phyloP scores from a whole-genome alignment of 2,113 vertebrate species.

The human region GRCh38 chr6:90374501-90375000 shows the following conservation, averaged over 20 bases:
- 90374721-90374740: constrained; percentile 17
- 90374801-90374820: neutral
- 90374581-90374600: neutral
- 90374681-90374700: neutral
- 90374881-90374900: neutral
- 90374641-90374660: neutral
- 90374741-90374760: neutral
- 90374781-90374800: neutral
- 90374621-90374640: neutral
- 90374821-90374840: neutral
- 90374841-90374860: neutral
- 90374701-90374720: neutral
- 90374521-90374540: neutral
- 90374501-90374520: neutral
- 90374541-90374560: neutral
- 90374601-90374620: neutral
- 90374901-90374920: constrained; percentile 5
- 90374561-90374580: neutral
- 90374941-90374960: neutral
- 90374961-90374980: neutral
- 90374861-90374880: neutral
- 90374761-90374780: neutral
- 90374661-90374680: neutral
- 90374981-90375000: neutral
- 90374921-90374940: neutral